Evolutionary conservation across 37 sponge, comb jelly and placozoan species (phyloP).

Genomic region (Halisarca cf. caerulea): DNA sequence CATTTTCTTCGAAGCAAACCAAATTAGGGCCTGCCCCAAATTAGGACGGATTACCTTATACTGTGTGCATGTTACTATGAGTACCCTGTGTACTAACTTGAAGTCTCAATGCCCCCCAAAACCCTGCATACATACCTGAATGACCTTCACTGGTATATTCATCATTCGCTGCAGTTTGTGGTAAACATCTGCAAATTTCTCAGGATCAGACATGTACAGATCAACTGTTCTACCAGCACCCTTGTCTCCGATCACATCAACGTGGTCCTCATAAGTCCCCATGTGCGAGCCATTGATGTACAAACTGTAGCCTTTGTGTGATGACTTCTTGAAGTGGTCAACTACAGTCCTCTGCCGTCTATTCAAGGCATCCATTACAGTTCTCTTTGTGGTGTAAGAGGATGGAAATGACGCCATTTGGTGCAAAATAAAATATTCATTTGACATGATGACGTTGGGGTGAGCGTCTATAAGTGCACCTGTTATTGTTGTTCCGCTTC

Average conservation of each 20-base stretch:
- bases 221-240: slow-evolving; percentile 4
- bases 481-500: background rate
- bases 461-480: background rate
- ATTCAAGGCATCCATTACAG: background rate
- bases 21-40: too few relatives aligned
- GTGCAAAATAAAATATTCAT: background rate
- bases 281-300: background rate
- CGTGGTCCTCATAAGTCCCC: background rate
- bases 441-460: background rate
- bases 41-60: too few relatives aligned
- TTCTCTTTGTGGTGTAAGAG: background rate
- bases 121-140: too few relatives aligned
- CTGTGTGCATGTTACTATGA: too few relatives aligned
- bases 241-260: slow-evolving; percentile 11
- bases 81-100: too few relatives aligned
- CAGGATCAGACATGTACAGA: slow-evolving; percentile 1
- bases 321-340: background rate
- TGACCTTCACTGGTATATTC: background rate
- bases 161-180: background rate
- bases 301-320: slow-evolving; percentile 6
- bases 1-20: too few relatives aligned
- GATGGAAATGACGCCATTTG: background rate
- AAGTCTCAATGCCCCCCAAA: too few relatives aligned
- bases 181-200: background rate
- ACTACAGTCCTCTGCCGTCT: background rate